phyloP scores from a whole-genome alignment of 2,888 invertebrate species.

The Dasysyrphus tricinctus region DNA sequence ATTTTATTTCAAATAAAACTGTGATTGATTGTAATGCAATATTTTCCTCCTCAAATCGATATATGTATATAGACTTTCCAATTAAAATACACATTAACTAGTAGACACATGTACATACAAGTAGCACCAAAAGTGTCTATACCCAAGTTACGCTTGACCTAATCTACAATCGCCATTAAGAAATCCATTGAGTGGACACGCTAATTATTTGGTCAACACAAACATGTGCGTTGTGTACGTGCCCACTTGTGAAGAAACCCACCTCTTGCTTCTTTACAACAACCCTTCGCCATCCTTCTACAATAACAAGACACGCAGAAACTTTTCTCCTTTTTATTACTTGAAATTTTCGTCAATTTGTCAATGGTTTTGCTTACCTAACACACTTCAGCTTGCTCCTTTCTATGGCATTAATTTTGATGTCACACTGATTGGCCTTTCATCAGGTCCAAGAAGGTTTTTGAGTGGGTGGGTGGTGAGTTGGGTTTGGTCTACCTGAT shows the following conservation, averaged over 20 bases:
- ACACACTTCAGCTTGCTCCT: neutral
- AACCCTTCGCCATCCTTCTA: neutral
- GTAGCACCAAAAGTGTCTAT: neutral
- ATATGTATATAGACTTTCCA: neutral
- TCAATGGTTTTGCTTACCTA: conserved; percentile 18
- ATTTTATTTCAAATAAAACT: neutral
- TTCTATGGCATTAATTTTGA: neutral
- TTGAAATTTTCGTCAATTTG: conserved; percentile 27
- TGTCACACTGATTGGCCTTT: conserved; percentile 25
- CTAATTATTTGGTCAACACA: conserved; percentile 54
- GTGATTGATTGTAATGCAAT: conserved; percentile 11
- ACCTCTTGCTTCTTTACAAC: neutral
- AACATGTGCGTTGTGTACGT: conserved; percentile 10
- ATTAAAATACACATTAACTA: neutral
- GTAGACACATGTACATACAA: neutral
- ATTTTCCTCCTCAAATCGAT: conserved; percentile 14
- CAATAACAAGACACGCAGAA: neutral
- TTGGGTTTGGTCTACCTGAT: too few relatives aligned
- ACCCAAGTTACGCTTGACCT: conserved; percentile 11
- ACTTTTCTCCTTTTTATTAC: neutral
- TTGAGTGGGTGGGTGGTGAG: neutral
- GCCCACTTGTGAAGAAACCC: neutral
- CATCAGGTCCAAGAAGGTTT: neutral
- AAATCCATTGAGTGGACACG: conserved; percentile 45
- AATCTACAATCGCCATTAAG: conserved; percentile 50